phyloP scores from a whole-genome alignment of 2,113 vertebrate genomes.

The Halcyon malimbica region DNA sequence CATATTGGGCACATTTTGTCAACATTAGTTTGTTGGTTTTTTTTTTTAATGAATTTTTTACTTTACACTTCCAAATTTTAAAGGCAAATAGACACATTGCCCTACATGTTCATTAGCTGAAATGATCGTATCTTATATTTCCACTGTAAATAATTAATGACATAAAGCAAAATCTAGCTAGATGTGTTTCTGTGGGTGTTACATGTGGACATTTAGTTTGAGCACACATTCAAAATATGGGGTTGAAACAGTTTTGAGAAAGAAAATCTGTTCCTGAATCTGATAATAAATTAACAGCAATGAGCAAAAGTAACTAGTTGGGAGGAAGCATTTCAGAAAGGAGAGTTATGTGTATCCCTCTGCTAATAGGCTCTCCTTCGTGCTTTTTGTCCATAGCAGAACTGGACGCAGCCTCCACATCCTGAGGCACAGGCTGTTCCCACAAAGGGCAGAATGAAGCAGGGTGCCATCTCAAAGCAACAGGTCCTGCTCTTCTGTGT shows the following conservation, averaged over 20 bases:
- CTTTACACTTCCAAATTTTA: not conserved
- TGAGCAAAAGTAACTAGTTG: not conserved
- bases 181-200: not conserved
- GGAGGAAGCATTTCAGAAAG: not conserved
- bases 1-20: not conserved
- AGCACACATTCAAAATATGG: not conserved
- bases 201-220: accelerated
- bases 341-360: not conserved
- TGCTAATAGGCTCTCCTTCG: not conserved
- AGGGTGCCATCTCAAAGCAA: not conserved
- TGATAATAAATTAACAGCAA: not conserved
- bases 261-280: not conserved
- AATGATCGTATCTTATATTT: not conserved
- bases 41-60: not conserved
- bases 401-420: not conserved
- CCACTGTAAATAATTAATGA: not conserved
- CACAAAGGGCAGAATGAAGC: not conserved
- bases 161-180: not conserved
- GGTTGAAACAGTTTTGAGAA: not conserved
- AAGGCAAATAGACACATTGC: not conserved
- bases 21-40: no score
- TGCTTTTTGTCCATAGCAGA: not conserved
- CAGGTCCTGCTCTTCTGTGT: not conserved
- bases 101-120: not conserved
- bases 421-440: not conserved